Conservation (phyloP, 2,888 invertebrate species). For the Norana najaformis region DNA sequence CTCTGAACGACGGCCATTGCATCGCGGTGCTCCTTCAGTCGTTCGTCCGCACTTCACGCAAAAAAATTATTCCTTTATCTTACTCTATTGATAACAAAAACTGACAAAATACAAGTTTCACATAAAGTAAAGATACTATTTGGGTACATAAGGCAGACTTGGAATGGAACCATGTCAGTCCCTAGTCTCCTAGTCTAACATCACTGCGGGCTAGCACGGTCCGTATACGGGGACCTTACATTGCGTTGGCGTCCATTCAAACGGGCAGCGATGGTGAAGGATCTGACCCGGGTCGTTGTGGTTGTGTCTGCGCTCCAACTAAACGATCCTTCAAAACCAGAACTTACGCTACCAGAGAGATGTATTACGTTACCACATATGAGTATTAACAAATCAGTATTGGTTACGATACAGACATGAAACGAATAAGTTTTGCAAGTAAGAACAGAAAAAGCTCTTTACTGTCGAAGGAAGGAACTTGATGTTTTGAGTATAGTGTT, state of each 20-base stretch:
- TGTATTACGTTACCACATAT: neutral
- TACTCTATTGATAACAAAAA: neutral
- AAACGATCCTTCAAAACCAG: neutral
- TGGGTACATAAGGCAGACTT: too few species aligned
- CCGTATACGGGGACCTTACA: too few species aligned
- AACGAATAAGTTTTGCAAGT: neutral
- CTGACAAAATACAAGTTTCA: neutral
- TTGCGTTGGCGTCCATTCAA: too few species aligned
- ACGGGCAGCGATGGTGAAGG: too few species aligned
- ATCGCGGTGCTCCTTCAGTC: slow-evolving; percentile 60
- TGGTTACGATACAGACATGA: neutral
- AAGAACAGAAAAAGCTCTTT: neutral
- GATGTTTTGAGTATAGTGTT: neutral
- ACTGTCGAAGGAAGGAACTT: too few species aligned
- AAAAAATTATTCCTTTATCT: neutral
- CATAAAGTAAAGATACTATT: too few species aligned
- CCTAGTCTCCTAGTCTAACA: too few species aligned
- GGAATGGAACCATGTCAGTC: too few species aligned
- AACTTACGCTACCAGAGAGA: too few species aligned
- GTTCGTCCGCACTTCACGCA: slow-evolving; percentile 58
- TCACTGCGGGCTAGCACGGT: too few species aligned
- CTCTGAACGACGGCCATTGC: slow-evolving; percentile 55
- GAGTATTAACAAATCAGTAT: neutral
- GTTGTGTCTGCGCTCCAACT: too few species aligned
- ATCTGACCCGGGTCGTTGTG: too few species aligned